Percentiles rank a stretch among this genome's conserved stretches.
phyloP scores from a whole-genome alignment of 1,140 invertebrate species.

The Drosophila parvula region DNA sequence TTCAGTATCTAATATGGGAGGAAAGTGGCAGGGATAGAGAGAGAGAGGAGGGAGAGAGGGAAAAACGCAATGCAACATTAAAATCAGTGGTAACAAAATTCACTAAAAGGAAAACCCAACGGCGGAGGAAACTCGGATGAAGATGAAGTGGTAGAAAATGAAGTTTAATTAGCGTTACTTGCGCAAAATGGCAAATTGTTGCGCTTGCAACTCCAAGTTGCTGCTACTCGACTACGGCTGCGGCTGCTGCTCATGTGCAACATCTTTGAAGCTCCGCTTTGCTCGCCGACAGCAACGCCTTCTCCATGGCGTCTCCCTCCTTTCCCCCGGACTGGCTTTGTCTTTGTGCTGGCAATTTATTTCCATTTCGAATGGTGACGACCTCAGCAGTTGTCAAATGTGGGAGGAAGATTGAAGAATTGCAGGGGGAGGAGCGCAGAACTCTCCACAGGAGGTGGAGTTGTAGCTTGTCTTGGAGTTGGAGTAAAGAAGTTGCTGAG shows the following conservation, averaged over 20 bases:
- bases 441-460: constrained; percentile 1
- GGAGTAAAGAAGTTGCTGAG: constrained; percentile 1
- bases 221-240: constrained; percentile 12
- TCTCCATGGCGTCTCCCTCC: constrained; percentile 9
- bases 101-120: constrained; percentile 46
- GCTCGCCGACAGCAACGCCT: constrained; percentile 37
- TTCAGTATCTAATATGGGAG: constrained; percentile 68
- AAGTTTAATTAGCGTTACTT: constrained; percentile 83
- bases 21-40: not conserved
- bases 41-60: constrained; percentile 9
- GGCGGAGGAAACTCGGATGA: constrained; percentile 44
- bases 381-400: constrained; percentile 36
- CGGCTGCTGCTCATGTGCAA: constrained; percentile 33
- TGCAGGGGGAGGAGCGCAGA: not conserved
- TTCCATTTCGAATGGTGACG: constrained; percentile 50
- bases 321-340: constrained; percentile 10
- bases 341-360: constrained; percentile 43
- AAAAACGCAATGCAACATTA: constrained; percentile 52
- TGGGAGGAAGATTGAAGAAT: constrained; percentile 29
- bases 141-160: constrained; percentile 77
- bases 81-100: constrained; percentile 58
- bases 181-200: constrained; percentile 83
- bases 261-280: constrained; percentile 27
- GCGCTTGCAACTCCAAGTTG: constrained; percentile 45
- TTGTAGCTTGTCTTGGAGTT: not conserved